Base-by-base conservation (phyloP, 2,888 invertebrate species). In the Meta bourneti region DNA sequence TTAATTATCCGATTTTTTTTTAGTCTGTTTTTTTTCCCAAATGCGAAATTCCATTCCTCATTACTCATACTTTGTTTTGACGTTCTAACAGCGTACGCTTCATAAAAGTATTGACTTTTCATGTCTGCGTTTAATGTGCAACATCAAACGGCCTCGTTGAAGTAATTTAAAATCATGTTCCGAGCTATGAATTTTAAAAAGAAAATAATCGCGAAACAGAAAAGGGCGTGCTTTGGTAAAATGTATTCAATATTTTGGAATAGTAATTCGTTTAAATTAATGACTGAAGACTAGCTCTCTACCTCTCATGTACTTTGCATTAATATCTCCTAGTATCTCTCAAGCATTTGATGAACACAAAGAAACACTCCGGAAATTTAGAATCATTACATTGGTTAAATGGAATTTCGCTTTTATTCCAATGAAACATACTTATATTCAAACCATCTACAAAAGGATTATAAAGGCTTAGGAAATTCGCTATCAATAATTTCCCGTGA, bases 81-180 rank as follows among this genome's bases (percentile, higher is more conserved):
- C 77, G 13, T 78, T 61, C 52, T 61, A 85, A 51, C 69, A 61
- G 61, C 11, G 16, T 7, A 51, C 11, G 78, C 51, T 77, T 78
- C 77, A 49, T 54, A 77, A 78, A 86, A 61, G 19, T 84, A 84
- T 84, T 72, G 83, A 74, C 83, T 84, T 74, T 49, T 20, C 20
- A 19, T 52, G 49, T 52, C 51, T 54, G n/a, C 52, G 34, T 19
- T 9, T 7, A 61, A 74, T 84, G 19, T 84, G 52, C 61, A 48
- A 34, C 74, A 54, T 74, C 74, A 74, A 52, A 84, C 61, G n/a
- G 83, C 52, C 52, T 72, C 83, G 83, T 74, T 84, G 16, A 54
- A 54, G 74, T 84, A 84, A 84, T 84, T 84, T 84, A 84, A 84
- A 84, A 74, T 75, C 54, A 74, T 84, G 83, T 84, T 74, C 54